These are phyloP conservation scores for Hippocampus mohnikei DNA, from an alignment of 2,113 vertebrate genomes.

Conservation along the genomic window DNA sequence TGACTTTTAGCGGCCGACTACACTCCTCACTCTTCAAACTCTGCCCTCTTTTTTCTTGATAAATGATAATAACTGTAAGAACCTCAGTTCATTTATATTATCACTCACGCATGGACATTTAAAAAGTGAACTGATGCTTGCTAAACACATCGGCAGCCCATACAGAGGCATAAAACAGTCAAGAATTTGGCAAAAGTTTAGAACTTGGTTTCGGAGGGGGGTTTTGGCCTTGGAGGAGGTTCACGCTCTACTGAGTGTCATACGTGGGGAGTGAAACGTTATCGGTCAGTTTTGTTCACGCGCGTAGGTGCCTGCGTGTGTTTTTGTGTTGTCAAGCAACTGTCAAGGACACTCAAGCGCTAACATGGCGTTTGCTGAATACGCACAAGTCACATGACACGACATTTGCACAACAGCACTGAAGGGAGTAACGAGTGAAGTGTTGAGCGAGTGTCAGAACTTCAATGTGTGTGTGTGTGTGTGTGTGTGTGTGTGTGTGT, in stretches of 20 bases:
- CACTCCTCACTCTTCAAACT: neutral
- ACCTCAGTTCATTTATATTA: neutral
- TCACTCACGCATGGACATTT: neutral
- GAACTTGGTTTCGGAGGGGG: neutral
- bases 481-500: neutral
- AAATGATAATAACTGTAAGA: neutral
- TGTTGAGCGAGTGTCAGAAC: neutral
- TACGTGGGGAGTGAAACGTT: neutral
- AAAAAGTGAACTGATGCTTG: neutral
- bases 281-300: neutral
- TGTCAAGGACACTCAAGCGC: constrained; percentile 5
- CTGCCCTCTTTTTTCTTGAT: neutral
- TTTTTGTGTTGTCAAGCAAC: neutral
- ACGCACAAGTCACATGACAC: constrained; percentile 13
- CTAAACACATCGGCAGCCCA: neutral
- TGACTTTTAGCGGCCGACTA: neutral
- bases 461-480: neutral
- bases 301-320: neutral
- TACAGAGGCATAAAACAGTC: neutral
- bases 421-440: constrained; percentile 3
- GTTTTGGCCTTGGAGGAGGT: neutral
- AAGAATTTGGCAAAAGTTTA: neutral
- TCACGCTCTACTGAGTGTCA: neutral
- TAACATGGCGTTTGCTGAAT: neutral
- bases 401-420: constrained; percentile 8